phyloP scores from a whole-genome alignment of 2,888 invertebrate species.

The Mimas tiliae region DNA sequence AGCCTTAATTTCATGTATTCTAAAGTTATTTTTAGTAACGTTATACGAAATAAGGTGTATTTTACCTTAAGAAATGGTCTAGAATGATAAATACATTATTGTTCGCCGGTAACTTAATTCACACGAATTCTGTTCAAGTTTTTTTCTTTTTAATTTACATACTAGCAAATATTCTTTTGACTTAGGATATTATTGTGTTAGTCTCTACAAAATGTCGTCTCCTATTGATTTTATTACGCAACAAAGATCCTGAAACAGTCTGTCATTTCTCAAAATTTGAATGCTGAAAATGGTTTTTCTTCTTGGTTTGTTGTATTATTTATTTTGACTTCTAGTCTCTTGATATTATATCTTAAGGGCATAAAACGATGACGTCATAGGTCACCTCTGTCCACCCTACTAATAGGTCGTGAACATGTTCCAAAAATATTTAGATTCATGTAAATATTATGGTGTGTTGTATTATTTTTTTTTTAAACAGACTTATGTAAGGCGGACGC shows the following conservation, averaged over 20 bases:
- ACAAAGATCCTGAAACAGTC: not conserved
- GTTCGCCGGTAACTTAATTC: slow-evolving; percentile 7
- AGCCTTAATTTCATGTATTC: too few relatives aligned
- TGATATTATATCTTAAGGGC: too few relatives aligned
- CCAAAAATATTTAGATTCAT: not conserved
- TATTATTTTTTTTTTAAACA: not conserved
- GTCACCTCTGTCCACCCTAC: slow-evolving; percentile 10
- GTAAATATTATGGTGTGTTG: slow-evolving; percentile 9
- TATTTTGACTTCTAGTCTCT: not conserved
- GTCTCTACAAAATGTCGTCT: not conserved
- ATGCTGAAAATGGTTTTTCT: not conserved
- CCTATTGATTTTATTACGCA: slow-evolving; percentile 1
- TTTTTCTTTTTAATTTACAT: not conserved
- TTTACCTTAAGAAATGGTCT: not conserved
- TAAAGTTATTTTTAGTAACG: too few relatives aligned
- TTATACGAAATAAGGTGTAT: not conserved
- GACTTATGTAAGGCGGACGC: slow-evolving; percentile 10
- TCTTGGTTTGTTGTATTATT: not conserved
- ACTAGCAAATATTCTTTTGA: not conserved
- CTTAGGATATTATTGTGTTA: not conserved
- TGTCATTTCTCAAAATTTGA: not conserved
- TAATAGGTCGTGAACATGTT: not conserved
- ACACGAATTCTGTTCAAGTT: not conserved
- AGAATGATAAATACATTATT: not conserved
- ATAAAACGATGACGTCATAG: slow-evolving; percentile 13